These are phyloP conservation scores for Fopius arisanus DNA, from an alignment of 1,140 invertebrate species.

Conservation along the genomic window DNA sequence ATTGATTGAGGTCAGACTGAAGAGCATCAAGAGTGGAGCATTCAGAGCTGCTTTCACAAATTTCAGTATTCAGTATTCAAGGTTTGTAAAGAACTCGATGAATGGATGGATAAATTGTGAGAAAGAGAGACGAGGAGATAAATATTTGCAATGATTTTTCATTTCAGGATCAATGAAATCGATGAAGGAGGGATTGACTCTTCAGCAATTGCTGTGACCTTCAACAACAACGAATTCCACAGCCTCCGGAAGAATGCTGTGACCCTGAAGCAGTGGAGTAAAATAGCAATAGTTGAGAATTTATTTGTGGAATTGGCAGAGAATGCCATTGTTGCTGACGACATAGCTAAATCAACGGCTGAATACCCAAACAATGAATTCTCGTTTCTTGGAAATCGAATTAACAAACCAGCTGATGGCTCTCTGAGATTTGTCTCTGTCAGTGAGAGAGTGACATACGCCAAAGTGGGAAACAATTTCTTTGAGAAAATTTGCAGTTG, in stretches of 20 bases:
- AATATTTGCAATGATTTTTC: background rate
- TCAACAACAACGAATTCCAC: conserved; percentile 71
- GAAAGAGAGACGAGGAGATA: too few species aligned
- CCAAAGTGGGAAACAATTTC: conserved; percentile 69
- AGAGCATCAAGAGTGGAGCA: conserved; percentile 67
- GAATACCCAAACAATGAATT: conserved; percentile 61
- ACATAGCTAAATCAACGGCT: conserved; percentile 52
- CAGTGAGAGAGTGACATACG: conserved; percentile 60
- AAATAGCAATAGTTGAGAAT: conserved; percentile 70
- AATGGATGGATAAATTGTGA: too few species aligned
- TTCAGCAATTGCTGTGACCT: conserved; percentile 68
- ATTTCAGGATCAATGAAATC: conserved; percentile 69
- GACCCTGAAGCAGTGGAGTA: conserved; percentile 70
- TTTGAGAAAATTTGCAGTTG: conserved; percentile 72
- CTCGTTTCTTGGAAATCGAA: conserved; percentile 70
- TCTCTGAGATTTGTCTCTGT: conserved; percentile 69
- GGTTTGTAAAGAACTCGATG: conserved; percentile 54
- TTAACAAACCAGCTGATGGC: conserved; percentile 63
- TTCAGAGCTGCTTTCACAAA: conserved; percentile 71
- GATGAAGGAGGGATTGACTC: conserved; percentile 70
- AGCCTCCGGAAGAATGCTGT: conserved; percentile 67
- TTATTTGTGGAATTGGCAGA: conserved; percentile 68
- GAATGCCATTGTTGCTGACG: conserved; percentile 64
- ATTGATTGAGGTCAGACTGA: conserved; percentile 69
- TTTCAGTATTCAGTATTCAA: conserved; percentile 72